Evolutionary conservation across 2,113 vertebrate species (phyloP).

Genomic region (Zosterops borbonicus): DNA sequence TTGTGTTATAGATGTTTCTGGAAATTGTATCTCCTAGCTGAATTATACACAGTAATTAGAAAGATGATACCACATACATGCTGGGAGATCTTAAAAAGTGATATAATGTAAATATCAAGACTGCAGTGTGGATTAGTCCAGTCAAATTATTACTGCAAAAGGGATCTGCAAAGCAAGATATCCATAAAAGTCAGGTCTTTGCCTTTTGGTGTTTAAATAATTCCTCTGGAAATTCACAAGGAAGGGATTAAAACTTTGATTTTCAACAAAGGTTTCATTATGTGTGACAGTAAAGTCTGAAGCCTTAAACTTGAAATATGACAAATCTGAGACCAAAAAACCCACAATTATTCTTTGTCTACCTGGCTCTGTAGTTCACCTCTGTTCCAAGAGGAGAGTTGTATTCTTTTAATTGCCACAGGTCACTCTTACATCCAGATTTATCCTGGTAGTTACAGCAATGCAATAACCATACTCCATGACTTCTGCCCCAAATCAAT

Average conservation of each 20-base stretch:
- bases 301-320: background rate
- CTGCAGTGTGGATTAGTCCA: background rate
- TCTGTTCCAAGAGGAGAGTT: background rate
- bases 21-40: background rate
- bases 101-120: background rate
- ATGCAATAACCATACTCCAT: background rate
- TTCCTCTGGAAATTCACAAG: background rate
- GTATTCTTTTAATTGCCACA: background rate
- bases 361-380: background rate
- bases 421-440: background rate
- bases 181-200: background rate
- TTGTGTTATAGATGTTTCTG: background rate
- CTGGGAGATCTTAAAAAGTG: background rate
- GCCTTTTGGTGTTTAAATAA: background rate
- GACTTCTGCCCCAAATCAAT: background rate
- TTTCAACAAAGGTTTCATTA: background rate
- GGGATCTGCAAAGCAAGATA: background rate
- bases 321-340: background rate
- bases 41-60: background rate
- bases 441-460: background rate
- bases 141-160: background rate
- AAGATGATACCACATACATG: background rate
- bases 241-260: background rate
- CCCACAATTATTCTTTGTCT: background rate
- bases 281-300: background rate